phyloP scores from a whole-genome alignment of 2,888 invertebrate species.

The Spodoptera littoralis region DNA sequence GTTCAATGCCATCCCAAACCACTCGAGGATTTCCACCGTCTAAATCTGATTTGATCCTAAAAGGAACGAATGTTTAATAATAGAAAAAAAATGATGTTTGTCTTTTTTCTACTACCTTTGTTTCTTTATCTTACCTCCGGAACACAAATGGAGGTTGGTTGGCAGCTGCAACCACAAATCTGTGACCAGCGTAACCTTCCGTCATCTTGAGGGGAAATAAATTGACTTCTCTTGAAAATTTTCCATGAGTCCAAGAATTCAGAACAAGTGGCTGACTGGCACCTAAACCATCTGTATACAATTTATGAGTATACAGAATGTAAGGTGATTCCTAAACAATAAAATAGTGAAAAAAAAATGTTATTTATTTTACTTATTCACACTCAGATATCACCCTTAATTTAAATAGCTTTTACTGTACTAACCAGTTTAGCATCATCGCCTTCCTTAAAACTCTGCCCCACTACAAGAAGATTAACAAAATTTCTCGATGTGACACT shows the following conservation, averaged over 20 bases:
- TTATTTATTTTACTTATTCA: background rate
- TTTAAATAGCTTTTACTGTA: slow-evolving; percentile 25
- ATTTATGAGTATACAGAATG: slow-evolving; percentile 92
- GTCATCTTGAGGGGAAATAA: slow-evolving; percentile 92
- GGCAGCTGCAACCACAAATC: slow-evolving; percentile 91
- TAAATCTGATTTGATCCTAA: slow-evolving; percentile 78
- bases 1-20: slow-evolving; percentile 93
- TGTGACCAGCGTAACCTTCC: slow-evolving; percentile 92
- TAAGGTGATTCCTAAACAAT: slow-evolving; percentile 90
- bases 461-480: slow-evolving; percentile 91
- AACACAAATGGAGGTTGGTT: slow-evolving; percentile 93
- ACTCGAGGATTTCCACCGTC: slow-evolving; percentile 83
- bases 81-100: no score
- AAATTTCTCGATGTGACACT: slow-evolving; percentile 90
- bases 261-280: slow-evolving; percentile 91
- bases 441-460: slow-evolving; percentile 90
- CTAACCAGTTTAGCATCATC: slow-evolving; percentile 81
- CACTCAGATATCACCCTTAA: no score
- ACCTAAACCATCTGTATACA: slow-evolving; percentile 93
- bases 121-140: slow-evolving; percentile 82
- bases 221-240: slow-evolving; percentile 89
- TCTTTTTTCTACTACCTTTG: background rate
- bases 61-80: background rate
- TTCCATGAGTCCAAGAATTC: slow-evolving; percentile 91
- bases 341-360: slow-evolving; percentile 12